Percentiles rank a stretch among this genome's conserved stretches.
Conservation (phyloP, 2,113 vertebrate species). For the Corythornis cristatus region DNA sequence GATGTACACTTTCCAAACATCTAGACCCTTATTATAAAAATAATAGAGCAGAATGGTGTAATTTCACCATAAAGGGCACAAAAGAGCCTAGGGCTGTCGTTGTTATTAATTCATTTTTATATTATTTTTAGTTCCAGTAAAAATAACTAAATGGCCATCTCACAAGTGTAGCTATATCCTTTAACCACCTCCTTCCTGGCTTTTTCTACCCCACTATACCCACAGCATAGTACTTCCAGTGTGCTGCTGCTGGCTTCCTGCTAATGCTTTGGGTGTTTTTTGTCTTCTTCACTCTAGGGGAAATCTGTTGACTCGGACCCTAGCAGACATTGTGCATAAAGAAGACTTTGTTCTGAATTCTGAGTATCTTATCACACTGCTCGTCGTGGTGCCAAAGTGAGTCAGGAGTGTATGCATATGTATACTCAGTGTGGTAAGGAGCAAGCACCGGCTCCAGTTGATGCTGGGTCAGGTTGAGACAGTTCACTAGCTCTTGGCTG, state of each 20-base stretch:
- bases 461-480: background rate
- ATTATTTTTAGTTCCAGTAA: background rate
- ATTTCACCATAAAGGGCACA: background rate
- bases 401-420: background rate
- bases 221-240: background rate
- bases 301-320: slow-evolving; percentile 84
- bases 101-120: background rate
- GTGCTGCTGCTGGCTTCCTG: background rate
- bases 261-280: background rate
- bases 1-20: background rate
- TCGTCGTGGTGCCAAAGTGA: slow-evolving; percentile 92
- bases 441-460: accelerated
- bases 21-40: background rate
- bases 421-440: accelerated
- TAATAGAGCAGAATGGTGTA: background rate
- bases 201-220: background rate
- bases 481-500: background rate
- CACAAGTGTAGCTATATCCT: background rate
- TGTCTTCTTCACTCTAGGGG: slow-evolving; percentile 72
- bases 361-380: slow-evolving; percentile 91
- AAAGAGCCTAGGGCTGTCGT: background rate
- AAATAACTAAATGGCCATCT: background rate
- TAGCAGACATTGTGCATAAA: slow-evolving; percentile 86
- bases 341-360: slow-evolving; percentile 93
- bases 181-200: background rate